Evolutionary conservation across 2,888 invertebrate species (phyloP), one percentile per base, ranked within the genome.

Genomic region (Orgyia antiqua): DNA sequence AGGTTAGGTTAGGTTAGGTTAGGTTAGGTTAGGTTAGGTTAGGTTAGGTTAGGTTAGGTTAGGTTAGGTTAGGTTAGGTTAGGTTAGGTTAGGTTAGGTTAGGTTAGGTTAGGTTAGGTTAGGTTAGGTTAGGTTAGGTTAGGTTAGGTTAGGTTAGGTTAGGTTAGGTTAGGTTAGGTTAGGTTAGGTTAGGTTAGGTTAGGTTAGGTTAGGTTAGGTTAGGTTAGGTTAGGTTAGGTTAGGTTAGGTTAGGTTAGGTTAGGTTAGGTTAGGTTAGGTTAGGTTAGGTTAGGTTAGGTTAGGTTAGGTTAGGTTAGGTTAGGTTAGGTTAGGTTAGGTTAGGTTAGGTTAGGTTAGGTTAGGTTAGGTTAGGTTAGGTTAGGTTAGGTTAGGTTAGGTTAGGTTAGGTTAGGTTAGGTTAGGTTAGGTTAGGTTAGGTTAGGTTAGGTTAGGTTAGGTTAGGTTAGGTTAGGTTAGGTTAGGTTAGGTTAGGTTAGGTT

Each of bases 151-250:
- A 32, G 27, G 27, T 27, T 27, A 33, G 29, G 26, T 30, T 27
- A 30, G 30, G 26, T 34, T 30, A 30, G 34, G 29, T 34, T 30
- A 30, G 34, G 29, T 34, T 30, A 30, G 30, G 26, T 26, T 26
- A 30, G 26, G 30, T 29, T 30, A 30, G 30, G 34, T 29, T 34
- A 30, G 30, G 34, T 29, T 34, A 27, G 30, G 34, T 29, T 30
- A 30, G 27, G 40, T 38, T 41, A 36, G 36, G 45, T 45, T 46
- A 49, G 31, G 43, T 40, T 38, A 35, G 36, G 39, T 39, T 39
- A 37, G 28, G 41, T 37, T 50, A 32, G 39, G 51, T 29, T 34
- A 30, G 30, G 34, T 29, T 34, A 30, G 29, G 30, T 27, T 30
- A 26, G 27, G 27, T 23, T 35, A 35, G 30, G 30, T 30, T 30